Percentiles rank a stretch among this genome's conserved stretches.
Conservation (phyloP, 2,888 invertebrate genomes). For the Tholera decimalis region DNA sequence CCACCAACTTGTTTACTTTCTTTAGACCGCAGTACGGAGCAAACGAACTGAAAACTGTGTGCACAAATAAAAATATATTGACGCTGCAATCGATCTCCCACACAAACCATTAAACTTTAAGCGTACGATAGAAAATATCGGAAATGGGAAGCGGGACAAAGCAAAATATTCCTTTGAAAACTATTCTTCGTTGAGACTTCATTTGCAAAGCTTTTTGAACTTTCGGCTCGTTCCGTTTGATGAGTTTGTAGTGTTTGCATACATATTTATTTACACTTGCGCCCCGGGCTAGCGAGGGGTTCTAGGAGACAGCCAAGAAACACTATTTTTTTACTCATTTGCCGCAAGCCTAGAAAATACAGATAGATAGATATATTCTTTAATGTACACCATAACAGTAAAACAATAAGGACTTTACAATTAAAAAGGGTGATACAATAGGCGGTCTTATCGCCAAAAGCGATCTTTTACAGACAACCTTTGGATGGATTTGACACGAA, state of each 20-base stretch:
- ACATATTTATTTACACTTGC: slow-evolving; percentile 64
- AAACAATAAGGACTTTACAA: too few species aligned
- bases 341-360: not conserved
- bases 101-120: slow-evolving; percentile 85
- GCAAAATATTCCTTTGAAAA: slow-evolving; percentile 83
- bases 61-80: slow-evolving; percentile 86
- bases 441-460: too few species aligned
- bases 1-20: slow-evolving; percentile 65
- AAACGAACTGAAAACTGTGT: slow-evolving; percentile 82
- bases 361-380: not conserved
- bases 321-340: slow-evolving; percentile 19
- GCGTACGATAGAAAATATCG: slow-evolving; percentile 81
- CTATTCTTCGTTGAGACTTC: slow-evolving; percentile 76
- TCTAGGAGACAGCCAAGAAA: slow-evolving; percentile 2
- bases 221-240: slow-evolving; percentile 68
- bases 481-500: too few species aligned
- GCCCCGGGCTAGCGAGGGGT: slow-evolving; percentile 28
- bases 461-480: too few species aligned
- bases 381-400: too few species aligned
- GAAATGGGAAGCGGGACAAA: slow-evolving; percentile 80
- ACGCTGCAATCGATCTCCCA: slow-evolving; percentile 79
- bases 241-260: slow-evolving; percentile 65
- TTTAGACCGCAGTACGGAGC: slow-evolving; percentile 66
- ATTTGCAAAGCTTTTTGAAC: slow-evolving; percentile 75
- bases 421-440: too few species aligned